Conservation (phyloP, 2,797 vertebrate species). For the Balearica regulorum region DNA sequence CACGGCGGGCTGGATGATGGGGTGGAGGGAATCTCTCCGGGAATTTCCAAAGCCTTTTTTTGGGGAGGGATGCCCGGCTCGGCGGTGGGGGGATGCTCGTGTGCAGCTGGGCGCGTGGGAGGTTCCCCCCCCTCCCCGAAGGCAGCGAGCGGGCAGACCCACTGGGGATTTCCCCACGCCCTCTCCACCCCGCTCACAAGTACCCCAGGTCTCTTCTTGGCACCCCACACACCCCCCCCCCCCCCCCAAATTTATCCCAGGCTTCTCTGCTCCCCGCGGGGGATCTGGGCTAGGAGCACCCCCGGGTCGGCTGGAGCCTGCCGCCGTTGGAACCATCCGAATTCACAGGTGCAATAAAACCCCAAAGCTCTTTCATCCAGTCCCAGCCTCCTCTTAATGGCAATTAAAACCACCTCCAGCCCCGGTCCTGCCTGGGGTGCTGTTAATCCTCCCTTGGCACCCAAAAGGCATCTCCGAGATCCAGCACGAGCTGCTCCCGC, state of each 20-base stretch:
- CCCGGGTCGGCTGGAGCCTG: neutral
- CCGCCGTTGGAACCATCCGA: neutral
- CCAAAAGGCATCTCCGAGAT: neutral
- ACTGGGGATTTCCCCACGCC: neutral
- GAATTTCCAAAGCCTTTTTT: neutral
- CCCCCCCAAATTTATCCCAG: fast-evolving
- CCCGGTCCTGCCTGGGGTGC: neutral
- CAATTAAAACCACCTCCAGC: neutral
- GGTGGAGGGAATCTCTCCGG: neutral
- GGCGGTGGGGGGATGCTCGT: fast-evolving
- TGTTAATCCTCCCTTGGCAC: neutral
- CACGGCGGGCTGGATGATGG: neutral
- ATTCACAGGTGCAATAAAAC: neutral
- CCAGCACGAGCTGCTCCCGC: neutral
- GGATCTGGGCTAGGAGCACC: neutral
- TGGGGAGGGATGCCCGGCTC: neutral
- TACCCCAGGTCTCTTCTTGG: neutral
- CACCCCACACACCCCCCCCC: too few species aligned
- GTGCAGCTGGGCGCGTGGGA: neutral
- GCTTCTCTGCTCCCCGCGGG: neutral
- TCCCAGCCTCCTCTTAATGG: neutral
- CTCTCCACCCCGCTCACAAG: neutral
- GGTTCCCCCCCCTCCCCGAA: too few species aligned
- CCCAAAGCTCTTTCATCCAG: neutral
- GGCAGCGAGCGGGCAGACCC: neutral